phyloP scores from a whole-genome alignment of 1,140 invertebrate genomes.

The Pseudomyrmex dendroicus region DNA sequence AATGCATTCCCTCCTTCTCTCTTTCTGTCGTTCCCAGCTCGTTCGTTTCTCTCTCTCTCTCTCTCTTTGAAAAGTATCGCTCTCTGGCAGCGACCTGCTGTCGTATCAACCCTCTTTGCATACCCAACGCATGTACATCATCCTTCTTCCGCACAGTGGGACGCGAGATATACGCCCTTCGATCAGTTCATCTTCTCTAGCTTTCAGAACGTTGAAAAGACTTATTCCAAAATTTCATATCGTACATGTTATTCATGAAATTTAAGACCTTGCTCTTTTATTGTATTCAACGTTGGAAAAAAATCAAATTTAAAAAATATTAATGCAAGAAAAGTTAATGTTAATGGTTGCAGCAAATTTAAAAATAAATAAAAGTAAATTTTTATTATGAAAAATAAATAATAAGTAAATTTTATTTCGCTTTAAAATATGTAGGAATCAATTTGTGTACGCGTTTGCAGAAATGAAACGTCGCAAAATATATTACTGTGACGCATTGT shows the following conservation, averaged over 20 bases:
- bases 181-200: constrained; percentile 47
- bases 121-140: constrained; percentile 60
- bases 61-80: constrained; percentile 56
- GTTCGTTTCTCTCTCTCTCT: constrained; percentile 51
- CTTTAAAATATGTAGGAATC: not conserved
- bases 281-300: too few relatives aligned
- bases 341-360: too few relatives aligned
- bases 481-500: constrained; percentile 13
- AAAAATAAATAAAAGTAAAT: too few relatives aligned
- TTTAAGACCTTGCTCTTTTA: too few relatives aligned
- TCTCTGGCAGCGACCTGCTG: constrained; percentile 62
- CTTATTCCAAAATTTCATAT: constrained; percentile 13
- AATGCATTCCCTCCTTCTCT: constrained; percentile 25
- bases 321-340: not conserved
- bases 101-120: constrained; percentile 43
- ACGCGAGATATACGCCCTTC: constrained; percentile 56
- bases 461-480: not conserved
- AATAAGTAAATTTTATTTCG: not conserved
- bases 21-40: constrained; percentile 14
- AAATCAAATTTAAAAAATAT: too few relatives aligned
- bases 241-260: too few relatives aligned
- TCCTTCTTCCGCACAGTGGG: constrained; percentile 62
- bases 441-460: not conserved
- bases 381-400: too few relatives aligned
- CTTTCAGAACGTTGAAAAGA: not conserved